Evolutionary conservation across 2,888 invertebrate genomes (phyloP).

Genomic region (Sinodicranocentrus sp.): DNA sequence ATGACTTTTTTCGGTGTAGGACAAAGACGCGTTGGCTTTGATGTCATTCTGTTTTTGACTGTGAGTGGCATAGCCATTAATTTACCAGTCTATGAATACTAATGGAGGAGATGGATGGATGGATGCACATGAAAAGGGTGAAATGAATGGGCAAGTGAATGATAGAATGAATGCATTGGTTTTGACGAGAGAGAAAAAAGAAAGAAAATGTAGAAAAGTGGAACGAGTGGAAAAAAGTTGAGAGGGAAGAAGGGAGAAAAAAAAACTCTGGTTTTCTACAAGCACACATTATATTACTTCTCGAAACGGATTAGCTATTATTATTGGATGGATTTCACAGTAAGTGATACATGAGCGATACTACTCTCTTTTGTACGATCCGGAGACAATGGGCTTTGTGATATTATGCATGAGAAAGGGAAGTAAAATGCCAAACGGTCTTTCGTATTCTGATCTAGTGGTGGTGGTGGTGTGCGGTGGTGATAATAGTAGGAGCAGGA

Average conservation of each 20-base stretch:
- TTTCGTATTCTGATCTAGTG: conserved; percentile 28
- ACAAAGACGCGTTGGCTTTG: conserved; percentile 69
- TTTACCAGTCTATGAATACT: conserved; percentile 71
- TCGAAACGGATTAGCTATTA: conserved; percentile 65
- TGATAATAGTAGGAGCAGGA: conserved; percentile 11
- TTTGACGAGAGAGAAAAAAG: conserved; percentile 53
- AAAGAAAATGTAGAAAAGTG: conserved; percentile 23
- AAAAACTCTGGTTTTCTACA: conserved; percentile 52
- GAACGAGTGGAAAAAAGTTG: conserved; percentile 36
- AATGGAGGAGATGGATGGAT: conserved; percentile 68
- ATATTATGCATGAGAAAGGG: conserved; percentile 63
- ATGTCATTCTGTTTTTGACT: conserved; percentile 71
- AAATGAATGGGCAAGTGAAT: conserved; percentile 67
- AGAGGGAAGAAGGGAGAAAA: conserved; percentile 19
- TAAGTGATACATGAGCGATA: conserved; percentile 63
- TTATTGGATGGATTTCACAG: conserved; percentile 63
- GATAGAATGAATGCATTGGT: conserved; percentile 64
- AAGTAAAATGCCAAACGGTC: conserved; percentile 64
- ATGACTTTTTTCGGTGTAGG: conserved; percentile 69
- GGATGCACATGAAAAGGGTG: conserved; percentile 68
- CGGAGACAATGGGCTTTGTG: conserved; percentile 61
- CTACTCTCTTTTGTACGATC: conserved; percentile 41
- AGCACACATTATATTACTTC: conserved; percentile 59
- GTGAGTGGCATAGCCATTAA: conserved; percentile 71
- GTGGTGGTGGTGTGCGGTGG: conserved; percentile 24